These are phyloP conservation scores for Drosophila formosana DNA, from an alignment of 2,888 invertebrate genomes.

Conservation along the genomic window DNA sequence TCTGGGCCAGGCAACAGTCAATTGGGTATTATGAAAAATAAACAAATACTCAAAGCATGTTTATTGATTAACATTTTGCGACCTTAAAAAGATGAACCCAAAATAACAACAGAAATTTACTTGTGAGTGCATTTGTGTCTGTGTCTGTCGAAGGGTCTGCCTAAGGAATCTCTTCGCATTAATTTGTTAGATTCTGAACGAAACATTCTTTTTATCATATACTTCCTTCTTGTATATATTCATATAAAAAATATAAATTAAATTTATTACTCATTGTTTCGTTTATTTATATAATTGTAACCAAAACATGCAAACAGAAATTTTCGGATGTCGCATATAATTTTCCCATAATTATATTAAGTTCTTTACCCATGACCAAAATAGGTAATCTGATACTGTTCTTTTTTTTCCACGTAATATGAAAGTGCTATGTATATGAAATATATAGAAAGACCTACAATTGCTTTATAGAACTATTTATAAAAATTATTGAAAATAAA, in stretches of 20 bases:
- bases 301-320: too few species aligned
- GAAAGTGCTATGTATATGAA: neutral
- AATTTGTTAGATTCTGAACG: too few species aligned
- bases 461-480: neutral
- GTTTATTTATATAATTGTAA: too few species aligned
- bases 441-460: neutral
- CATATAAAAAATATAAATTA: too few species aligned
- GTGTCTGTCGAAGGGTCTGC: neutral
- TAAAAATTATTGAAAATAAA: neutral
- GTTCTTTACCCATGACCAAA: too few species aligned
- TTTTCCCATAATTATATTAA: too few species aligned
- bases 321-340: too few species aligned
- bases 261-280: too few species aligned
- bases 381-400: neutral
- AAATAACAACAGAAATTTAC: constrained; percentile 4
- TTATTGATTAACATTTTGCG: constrained; percentile 23
- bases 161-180: neutral
- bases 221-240: too few species aligned
- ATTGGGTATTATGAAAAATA: constrained; percentile 2
- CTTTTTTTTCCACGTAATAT: neutral
- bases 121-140: neutral
- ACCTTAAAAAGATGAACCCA: neutral
- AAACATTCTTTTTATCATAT: too few species aligned
- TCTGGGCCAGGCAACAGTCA: neutral
- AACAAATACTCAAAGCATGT: constrained; percentile 17